Conservation (phyloP, 2,797 vertebrate genomes). For the Hybognathus amarus region DNA sequence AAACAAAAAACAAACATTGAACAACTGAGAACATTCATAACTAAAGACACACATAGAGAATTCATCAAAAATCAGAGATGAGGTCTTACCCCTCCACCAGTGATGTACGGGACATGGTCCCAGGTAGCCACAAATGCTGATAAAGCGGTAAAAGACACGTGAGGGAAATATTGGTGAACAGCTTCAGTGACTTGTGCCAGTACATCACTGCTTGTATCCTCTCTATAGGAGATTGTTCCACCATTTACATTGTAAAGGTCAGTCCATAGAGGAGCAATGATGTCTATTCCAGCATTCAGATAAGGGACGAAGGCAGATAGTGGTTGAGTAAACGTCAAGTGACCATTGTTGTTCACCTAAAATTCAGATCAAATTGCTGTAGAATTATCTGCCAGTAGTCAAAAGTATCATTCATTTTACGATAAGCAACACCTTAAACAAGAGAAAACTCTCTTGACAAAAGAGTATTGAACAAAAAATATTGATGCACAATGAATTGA, state of each 20-base stretch:
- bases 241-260: no score
- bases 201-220: not conserved
- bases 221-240: not conserved
- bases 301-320: not conserved
- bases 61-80: not conserved
- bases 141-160: not conserved
- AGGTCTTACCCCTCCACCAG: not conserved
- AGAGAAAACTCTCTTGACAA: no score
- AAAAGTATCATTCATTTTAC: not conserved
- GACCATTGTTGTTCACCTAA: constrained; percentile 8
- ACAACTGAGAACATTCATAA: not conserved
- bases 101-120: not conserved
- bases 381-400: not conserved
- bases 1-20: no score
- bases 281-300: not conserved
- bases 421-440: no score
- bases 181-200: not conserved
- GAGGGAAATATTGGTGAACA: not conserved
- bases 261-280: not conserved
- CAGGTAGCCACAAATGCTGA: not conserved
- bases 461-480: no score
- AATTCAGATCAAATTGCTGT: not conserved
- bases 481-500: no score
- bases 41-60: not conserved
- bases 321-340: not conserved